These are phyloP conservation scores for Zapornia atra DNA, from an alignment of 2,113 vertebrate species.

Conservation along the genomic window DNA sequence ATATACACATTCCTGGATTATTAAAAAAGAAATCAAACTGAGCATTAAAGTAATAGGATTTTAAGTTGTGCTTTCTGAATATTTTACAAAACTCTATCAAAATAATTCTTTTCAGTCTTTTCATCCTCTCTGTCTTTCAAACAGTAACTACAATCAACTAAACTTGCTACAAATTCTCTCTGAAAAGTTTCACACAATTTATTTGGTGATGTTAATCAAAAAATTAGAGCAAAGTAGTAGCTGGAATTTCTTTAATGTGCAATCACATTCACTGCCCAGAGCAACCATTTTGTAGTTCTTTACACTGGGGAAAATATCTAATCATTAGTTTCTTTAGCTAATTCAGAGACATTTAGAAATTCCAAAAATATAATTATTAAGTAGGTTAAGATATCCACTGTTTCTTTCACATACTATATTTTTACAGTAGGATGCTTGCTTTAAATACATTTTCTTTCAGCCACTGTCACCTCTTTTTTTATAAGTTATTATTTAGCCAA, in stretches of 20 bases:
- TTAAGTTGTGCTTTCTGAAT: neutral
- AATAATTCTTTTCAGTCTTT: neutral
- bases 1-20: neutral
- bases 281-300: constrained; percentile 43
- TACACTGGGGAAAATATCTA: constrained; percentile 30
- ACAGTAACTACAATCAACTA: neutral
- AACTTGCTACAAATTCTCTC: neutral
- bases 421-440: neutral
- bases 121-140: neutral
- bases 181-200: neutral
- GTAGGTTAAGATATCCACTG: neutral
- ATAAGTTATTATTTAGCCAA: neutral
- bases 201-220: neutral
- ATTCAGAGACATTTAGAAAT: neutral
- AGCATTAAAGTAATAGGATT: neutral
- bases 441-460: neutral
- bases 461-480: neutral
- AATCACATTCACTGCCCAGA: constrained; percentile 30
- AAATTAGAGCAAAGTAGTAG: neutral
- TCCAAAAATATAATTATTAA: constrained; percentile 30
- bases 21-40: neutral
- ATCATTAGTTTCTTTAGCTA: constrained; percentile 37
- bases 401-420: neutral
- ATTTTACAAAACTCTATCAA: neutral
- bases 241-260: neutral